Evolutionary conservation across 2,113 vertebrate genomes (phyloP), one percentile per base, ranked within the genome.

Genomic region (Cyphomyrus plagiostoma): DNA sequence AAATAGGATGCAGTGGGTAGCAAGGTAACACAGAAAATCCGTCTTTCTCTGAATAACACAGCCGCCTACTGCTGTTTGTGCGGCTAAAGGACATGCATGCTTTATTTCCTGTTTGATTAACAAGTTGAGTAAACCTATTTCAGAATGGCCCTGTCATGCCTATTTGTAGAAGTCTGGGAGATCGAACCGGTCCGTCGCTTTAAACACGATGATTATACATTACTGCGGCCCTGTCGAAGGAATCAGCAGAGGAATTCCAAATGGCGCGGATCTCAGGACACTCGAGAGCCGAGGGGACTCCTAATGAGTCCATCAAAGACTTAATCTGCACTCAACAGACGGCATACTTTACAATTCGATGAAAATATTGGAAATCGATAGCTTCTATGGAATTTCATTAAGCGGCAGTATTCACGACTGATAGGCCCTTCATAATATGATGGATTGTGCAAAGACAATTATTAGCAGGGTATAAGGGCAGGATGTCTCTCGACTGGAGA

Each of bases 341-440:
- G 96, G 96, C 96, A 96, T 95, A 94, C 96, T 97, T 96, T 97
- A 96, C 95, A 98, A 96, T 97, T 97, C 96, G 98, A 98, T 98
- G 97, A 98, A 97, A 97, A 97, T 97, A 99, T 99, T 97, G 98
- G 97, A 98, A 99, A 99, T 99, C 98, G 97, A 99, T 99, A 95
- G 91, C 96, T 96, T 97, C 96, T 98, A 98, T 98, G 97, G 98
- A 99, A 99, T 99, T 99, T 98, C 97, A 99, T 99, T 99, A 99
- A 97, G 97, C 94, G 95, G 97, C 97, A 95, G 97, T 97, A 97
- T 98, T 97, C 97, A 98, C 97, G 97, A 98, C 97, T 98, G 98
- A 98, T 98, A 97, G 97, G 94, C 45, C 95, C 95, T 96, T 99
- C 98, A 99, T 99, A 99, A 99, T 98, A 98, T 98, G 97, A 99